Percentiles rank a stretch among this genome's conserved stretches.
Evolutionary conservation across 2,797 vertebrate genomes (phyloP).

Genomic region (Phrynocephalus forsythii): DNA sequence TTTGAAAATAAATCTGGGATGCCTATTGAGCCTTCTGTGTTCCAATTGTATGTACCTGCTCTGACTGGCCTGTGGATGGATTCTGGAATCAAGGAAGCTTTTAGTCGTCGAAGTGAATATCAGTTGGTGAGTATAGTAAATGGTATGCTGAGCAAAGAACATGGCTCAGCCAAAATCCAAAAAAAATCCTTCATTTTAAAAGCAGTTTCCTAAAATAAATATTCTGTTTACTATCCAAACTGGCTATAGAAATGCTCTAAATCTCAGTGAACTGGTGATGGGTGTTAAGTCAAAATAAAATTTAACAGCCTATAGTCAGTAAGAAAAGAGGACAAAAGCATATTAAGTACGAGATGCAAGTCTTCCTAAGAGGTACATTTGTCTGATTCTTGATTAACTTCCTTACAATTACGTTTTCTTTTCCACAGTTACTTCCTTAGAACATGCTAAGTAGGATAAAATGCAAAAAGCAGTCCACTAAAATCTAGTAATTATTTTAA

Average conservation of each 20-base stretch:
- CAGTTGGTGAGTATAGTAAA: conserved; percentile 88
- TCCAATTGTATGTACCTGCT: conserved; percentile 92
- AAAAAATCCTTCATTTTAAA: conserved; percentile 6
- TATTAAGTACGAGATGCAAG: not conserved
- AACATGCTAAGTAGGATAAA: not conserved
- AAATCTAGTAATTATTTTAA: not conserved
- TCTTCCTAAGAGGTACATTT: not conserved
- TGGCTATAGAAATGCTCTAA: conserved; percentile 27
- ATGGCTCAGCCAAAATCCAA: not conserved
- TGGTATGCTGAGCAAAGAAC: not conserved
- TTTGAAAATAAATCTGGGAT: conserved; percentile 91
- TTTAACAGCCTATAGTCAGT: conserved; percentile 50
- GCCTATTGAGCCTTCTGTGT: conserved; percentile 91
- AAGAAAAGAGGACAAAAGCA: not conserved
- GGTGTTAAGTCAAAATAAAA: conserved; percentile 45
- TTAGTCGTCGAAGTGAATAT: conserved; percentile 91
- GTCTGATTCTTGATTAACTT: not conserved
- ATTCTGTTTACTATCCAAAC: not conserved
- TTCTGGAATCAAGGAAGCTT: conserved; percentile 89
- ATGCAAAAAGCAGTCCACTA: not conserved
- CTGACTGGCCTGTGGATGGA: conserved; percentile 90
- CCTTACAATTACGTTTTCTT: not conserved
- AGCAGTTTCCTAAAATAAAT: not conserved
- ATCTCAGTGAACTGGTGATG: conserved; percentile 20
- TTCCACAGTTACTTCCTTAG: not conserved